Evolutionary conservation across 2,888 invertebrate species (phyloP).

Genomic region (Creontiades dilutus): DNA sequence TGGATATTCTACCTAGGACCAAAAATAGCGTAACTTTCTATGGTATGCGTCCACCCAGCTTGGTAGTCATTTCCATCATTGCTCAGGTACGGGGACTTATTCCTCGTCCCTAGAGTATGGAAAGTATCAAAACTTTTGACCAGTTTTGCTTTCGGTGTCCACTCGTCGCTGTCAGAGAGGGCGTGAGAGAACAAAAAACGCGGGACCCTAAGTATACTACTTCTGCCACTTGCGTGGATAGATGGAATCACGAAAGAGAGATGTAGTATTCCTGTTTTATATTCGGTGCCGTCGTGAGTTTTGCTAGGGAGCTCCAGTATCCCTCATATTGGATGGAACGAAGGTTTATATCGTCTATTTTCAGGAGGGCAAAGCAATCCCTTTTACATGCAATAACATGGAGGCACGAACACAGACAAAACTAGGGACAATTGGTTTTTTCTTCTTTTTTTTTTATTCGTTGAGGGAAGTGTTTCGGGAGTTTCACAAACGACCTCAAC

Average conservation of each 20-base stretch:
- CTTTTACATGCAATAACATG: slow-evolving; percentile 44
- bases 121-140: too few relatives aligned
- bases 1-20: too few relatives aligned
- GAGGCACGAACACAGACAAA: slow-evolving; percentile 30
- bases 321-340: slow-evolving; percentile 39
- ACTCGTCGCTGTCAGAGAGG: too few relatives aligned
- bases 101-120: too few relatives aligned
- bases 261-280: slow-evolving; percentile 10
- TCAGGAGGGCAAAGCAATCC: not conserved
- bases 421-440: slow-evolving; percentile 24
- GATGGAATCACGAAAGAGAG: slow-evolving; percentile 18
- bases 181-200: not conserved
- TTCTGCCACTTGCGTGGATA: not conserved
- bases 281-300: not conserved
- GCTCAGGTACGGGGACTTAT: too few relatives aligned
- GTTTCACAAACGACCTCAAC: slow-evolving; percentile 28
- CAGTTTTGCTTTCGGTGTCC: too few relatives aligned
- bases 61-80: too few relatives aligned
- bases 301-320: not conserved
- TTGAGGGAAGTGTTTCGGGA: not conserved
- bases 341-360: slow-evolving; percentile 21
- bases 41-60: too few relatives aligned
- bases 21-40: too few relatives aligned
- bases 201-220: not conserved
- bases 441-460: not conserved